These are phyloP conservation scores for Pinna nobilis DNA, from an alignment of 1,140 invertebrate genomes.

Conservation along the genomic window DNA sequence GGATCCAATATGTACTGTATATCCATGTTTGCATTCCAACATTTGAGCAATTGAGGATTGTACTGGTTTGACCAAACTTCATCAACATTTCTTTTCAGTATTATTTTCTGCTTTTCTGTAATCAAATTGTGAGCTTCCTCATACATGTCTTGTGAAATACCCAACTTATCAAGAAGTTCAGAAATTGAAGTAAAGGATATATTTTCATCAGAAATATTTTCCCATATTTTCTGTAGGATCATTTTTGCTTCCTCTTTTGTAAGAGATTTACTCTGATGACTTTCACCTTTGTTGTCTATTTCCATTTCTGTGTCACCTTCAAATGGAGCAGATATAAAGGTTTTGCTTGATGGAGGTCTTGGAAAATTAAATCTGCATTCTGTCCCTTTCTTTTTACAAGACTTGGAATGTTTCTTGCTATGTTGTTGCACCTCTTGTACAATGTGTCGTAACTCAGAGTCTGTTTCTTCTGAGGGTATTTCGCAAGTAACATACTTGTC, in stretches of 20 bases:
- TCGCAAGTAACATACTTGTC: slow-evolving; percentile 35
- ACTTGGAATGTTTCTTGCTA: slow-evolving; percentile 26
- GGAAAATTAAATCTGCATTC: slow-evolving; percentile 22
- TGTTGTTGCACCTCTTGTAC: slow-evolving; percentile 20
- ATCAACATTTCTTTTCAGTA: slow-evolving; percentile 27
- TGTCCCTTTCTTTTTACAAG: slow-evolving; percentile 20
- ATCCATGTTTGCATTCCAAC: slow-evolving; percentile 44
- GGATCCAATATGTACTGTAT: slow-evolving; percentile 39
- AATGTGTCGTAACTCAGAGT: slow-evolving; percentile 6
- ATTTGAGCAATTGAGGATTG: slow-evolving; percentile 22
- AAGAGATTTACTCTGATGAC: neutral
- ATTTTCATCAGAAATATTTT: neutral
- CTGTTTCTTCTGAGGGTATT: neutral
- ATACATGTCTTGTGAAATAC: slow-evolving; percentile 14
- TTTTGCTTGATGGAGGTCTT: slow-evolving; percentile 22
- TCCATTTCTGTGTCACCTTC: neutral
- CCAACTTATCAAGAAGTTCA: neutral
- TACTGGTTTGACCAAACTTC: slow-evolving; percentile 32
- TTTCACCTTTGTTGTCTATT: neutral
- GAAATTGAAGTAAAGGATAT: neutral
- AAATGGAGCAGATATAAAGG: slow-evolving; percentile 6
- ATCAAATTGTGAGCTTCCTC: slow-evolving; percentile 15
- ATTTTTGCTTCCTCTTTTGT: neutral
- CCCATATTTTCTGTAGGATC: slow-evolving; percentile 11
- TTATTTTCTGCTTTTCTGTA: slow-evolving; percentile 7